Percentiles rank a stretch among this genome's conserved stretches.
Evolutionary conservation across 2,113 vertebrate species (phyloP).

Genomic region (Dipodomys merriami): DNA sequence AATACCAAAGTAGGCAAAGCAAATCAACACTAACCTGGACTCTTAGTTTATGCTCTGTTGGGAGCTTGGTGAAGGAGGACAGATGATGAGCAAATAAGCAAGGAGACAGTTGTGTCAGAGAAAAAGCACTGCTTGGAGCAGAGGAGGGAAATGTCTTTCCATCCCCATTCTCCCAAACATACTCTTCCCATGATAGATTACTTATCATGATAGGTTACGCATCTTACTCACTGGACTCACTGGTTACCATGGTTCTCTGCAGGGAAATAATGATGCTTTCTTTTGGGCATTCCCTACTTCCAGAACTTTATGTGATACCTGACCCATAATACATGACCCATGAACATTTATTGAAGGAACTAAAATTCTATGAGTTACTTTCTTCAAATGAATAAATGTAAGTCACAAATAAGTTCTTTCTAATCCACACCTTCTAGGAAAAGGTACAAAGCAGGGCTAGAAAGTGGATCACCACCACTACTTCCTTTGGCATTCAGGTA

Average conservation of each 20-base stretch:
- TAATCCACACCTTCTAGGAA: background rate
- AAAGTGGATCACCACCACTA: background rate
- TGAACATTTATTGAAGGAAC: background rate
- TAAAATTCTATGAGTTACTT: conserved; percentile 12
- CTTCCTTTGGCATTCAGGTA: background rate
- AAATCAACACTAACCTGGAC: background rate
- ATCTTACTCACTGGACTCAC: background rate
- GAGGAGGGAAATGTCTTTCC: background rate
- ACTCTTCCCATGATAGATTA: too few species aligned
- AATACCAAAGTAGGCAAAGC: background rate
- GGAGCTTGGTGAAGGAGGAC: background rate
- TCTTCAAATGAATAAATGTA: conserved; percentile 8
- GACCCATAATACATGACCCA: background rate
- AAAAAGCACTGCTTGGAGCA: background rate
- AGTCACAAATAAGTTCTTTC: background rate
- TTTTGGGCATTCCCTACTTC: background rate
- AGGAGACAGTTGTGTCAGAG: background rate
- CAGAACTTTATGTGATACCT: background rate
- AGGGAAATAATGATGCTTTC: background rate
- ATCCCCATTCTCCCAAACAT: background rate
- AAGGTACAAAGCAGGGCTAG: background rate
- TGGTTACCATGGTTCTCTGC: background rate
- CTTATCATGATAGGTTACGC: background rate
- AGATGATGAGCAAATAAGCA: background rate
- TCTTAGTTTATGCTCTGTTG: background rate